A percentile compares a stretch with the other conserved stretches of the same genome.
Conservation (phyloP, 2,888 invertebrate genomes). For the Nomada hirtipes region DNA sequence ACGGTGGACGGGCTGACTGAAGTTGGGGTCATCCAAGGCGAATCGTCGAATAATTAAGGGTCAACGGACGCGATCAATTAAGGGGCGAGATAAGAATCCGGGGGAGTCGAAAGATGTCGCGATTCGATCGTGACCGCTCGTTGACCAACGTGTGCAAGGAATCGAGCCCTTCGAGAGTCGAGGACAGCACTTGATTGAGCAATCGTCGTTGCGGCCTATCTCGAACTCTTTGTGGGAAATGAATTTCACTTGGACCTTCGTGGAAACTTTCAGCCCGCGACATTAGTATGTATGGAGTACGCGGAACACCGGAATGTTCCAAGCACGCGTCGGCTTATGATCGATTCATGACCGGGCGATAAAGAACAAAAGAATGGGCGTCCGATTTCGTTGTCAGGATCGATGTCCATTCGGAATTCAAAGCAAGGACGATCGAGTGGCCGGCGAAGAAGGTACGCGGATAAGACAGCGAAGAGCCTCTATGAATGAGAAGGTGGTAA, state of each 20-base stretch:
- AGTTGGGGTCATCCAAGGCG: slow-evolving; percentile 53
- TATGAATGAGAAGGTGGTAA: slow-evolving; percentile 59
- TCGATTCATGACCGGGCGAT: slow-evolving; percentile 2
- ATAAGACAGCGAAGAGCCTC: slow-evolving; percentile 48
- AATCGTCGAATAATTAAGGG: slow-evolving; percentile 73
- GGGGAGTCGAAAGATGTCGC: slow-evolving; percentile 63
- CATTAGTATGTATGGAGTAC: neutral
- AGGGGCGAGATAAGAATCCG: slow-evolving; percentile 65
- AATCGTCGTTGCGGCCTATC: slow-evolving; percentile 46
- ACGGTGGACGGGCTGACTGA: slow-evolving; percentile 1
- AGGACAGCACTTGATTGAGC: slow-evolving; percentile 56
- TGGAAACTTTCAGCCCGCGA: neutral
- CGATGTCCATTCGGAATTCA: slow-evolving; percentile 50
- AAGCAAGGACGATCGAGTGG: slow-evolving; percentile 44
- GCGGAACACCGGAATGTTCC: neutral
- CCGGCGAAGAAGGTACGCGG: slow-evolving; percentile 33
- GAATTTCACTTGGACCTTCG: neutral
- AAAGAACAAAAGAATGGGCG: slow-evolving; percentile 21
- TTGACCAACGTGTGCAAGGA: slow-evolving; percentile 38
- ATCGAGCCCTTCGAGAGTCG: neutral
- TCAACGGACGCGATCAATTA: slow-evolving; percentile 73
- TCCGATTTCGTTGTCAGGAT: slow-evolving; percentile 48
- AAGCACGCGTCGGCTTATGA: slow-evolving; percentile 33
- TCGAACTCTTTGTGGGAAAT: neutral
- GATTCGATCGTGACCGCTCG: slow-evolving; percentile 62